Conservation (phyloP, 2,888 invertebrate genomes). For the Diaprepes abbreviatus region DNA sequence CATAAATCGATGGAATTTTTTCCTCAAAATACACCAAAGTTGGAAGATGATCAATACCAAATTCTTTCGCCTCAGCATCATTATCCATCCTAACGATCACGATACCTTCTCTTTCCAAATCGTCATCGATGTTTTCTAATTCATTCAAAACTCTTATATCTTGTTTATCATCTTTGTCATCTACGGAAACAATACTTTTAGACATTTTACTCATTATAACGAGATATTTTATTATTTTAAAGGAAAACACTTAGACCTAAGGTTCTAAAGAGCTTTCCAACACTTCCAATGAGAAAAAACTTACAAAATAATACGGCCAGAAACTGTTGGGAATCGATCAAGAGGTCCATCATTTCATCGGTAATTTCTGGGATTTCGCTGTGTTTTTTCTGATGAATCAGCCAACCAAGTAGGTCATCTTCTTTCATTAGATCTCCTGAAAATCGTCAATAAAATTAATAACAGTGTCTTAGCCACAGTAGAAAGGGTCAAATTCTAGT, state of each 20-base stretch:
- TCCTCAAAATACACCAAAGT: slow-evolving; percentile 91
- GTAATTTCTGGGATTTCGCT: slow-evolving; percentile 93
- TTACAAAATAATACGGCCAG: slow-evolving; percentile 93
- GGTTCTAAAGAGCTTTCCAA: no score
- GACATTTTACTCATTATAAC: no score
- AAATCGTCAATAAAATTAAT: not conserved
- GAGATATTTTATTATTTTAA: no score
- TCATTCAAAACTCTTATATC: slow-evolving; percentile 90
- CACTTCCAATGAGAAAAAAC: no score
- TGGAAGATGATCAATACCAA: slow-evolving; percentile 90
- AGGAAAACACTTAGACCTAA: no score
- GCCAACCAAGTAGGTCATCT: slow-evolving; percentile 90
- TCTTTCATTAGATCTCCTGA: slow-evolving; percentile 82
- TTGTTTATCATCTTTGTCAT: slow-evolving; percentile 91
- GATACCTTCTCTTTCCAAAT: slow-evolving; percentile 90
- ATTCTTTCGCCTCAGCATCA: slow-evolving; percentile 90
- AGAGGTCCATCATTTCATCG: slow-evolving; percentile 93
- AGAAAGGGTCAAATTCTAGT: no score
- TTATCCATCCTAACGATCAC: slow-evolving; percentile 93
- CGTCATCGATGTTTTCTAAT: slow-evolving; percentile 93
- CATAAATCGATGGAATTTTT: slow-evolving; percentile 91
- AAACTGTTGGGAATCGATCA: slow-evolving; percentile 84
- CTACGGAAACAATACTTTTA: no score
- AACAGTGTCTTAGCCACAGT: no score
- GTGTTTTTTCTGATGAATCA: slow-evolving; percentile 90